Percentiles rank a stretch among this genome's conserved stretches.
phyloP scores from a whole-genome alignment of 2,888 invertebrate species.

The Seira sanloemensis region DNA sequence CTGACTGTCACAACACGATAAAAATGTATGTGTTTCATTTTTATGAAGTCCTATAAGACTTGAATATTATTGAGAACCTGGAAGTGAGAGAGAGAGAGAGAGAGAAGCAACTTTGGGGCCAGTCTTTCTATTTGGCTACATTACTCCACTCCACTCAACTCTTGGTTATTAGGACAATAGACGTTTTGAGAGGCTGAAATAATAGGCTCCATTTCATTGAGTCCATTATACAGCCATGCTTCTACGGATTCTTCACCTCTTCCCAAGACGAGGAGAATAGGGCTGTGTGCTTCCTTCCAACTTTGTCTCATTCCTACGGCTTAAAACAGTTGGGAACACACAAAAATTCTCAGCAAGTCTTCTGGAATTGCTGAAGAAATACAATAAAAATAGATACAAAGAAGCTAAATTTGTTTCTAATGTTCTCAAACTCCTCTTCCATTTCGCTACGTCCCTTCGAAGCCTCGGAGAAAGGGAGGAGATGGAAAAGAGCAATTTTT shows the following conservation, averaged over 20 bases:
- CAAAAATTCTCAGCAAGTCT: too few species aligned
- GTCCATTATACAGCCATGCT: background rate
- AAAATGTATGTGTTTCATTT: background rate
- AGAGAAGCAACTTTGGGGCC: too few species aligned
- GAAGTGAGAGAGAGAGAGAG: too few species aligned
- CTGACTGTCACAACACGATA: constrained; percentile 53
- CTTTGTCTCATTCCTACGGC: too few species aligned
- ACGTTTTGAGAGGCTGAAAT: background rate
- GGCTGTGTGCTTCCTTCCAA: background rate
- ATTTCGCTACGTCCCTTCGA: background rate
- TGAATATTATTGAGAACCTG: background rate
- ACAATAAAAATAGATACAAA: background rate
- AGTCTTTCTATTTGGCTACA: background rate
- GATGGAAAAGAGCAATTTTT: background rate
- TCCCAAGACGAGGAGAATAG: background rate
- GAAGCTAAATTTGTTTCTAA: background rate
- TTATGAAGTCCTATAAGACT: background rate
- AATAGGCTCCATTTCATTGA: constrained; percentile 27
- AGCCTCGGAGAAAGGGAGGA: background rate
- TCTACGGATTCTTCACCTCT: background rate
- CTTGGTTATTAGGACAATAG: background rate
- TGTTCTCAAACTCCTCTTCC: background rate
- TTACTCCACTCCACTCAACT: too few species aligned
- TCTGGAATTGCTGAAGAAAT: background rate
- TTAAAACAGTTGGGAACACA: too few species aligned